These are phyloP conservation scores for Abrostola tripartita DNA, from an alignment of 2,888 invertebrate genomes.

Conservation along the genomic window DNA sequence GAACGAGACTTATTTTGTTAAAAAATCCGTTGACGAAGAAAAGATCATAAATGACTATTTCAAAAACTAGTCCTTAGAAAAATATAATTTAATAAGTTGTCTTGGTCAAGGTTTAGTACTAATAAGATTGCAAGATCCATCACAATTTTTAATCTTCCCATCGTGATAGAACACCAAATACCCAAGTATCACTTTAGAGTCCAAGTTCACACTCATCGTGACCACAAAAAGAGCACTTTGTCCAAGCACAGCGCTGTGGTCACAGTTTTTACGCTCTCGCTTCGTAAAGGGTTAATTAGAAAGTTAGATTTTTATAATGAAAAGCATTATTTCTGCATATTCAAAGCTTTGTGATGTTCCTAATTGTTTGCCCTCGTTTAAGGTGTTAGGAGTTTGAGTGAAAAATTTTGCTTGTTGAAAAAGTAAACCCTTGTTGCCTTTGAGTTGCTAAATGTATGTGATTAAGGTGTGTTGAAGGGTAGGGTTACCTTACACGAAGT, in stretches of 20 bases:
- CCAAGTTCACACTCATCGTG: slow-evolving; percentile 50
- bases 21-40: too few relatives aligned
- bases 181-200: background rate
- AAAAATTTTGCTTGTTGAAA: slow-evolving; percentile 21
- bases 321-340: slow-evolving; percentile 59
- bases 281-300: slow-evolving; percentile 75
- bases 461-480: slow-evolving; percentile 19
- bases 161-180: too few relatives aligned
- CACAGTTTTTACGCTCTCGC: slow-evolving; percentile 64
- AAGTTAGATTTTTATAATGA: slow-evolving; percentile 73
- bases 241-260: slow-evolving; percentile 63
- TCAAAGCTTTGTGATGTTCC: slow-evolving; percentile 53
- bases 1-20: too few relatives aligned
- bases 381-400: slow-evolving; percentile 51
- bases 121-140: too few relatives aligned
- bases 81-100: too few relatives aligned
- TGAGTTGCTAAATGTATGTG: slow-evolving; percentile 22
- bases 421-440: slow-evolving; percentile 22
- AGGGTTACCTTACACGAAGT: background rate
- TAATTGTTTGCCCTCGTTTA: slow-evolving; percentile 53
- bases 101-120: too few relatives aligned
- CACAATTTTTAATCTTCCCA: too few relatives aligned
- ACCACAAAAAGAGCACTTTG: slow-evolving; percentile 60
- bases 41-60: too few relatives aligned
- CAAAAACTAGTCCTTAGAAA: too few relatives aligned